Percentiles rank a stretch among this genome's conserved stretches.
Evolutionary conservation across 2,113 vertebrate species (phyloP).

Genomic region (Xyrauchen texanus): DNA sequence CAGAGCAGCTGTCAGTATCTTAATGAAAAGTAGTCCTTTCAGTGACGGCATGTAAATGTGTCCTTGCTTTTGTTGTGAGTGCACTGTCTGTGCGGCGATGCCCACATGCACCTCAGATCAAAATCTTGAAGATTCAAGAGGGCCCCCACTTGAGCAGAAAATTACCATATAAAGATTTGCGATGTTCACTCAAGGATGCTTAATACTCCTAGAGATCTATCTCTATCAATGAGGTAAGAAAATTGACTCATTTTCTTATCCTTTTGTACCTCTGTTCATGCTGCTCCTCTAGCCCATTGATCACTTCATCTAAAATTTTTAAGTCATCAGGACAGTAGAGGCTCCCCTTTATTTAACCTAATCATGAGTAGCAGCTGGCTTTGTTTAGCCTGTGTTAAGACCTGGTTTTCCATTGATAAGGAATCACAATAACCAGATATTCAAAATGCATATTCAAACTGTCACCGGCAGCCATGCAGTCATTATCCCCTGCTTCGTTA

Average conservation of each 20-base stretch:
- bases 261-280: background rate
- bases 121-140: slow-evolving; percentile 61
- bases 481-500: slow-evolving; percentile 58
- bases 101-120: slow-evolving; percentile 50
- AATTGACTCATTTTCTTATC: slow-evolving; percentile 11
- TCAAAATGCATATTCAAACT: slow-evolving; percentile 56
- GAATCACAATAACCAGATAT: slow-evolving; percentile 53
- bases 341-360: slow-evolving; percentile 39
- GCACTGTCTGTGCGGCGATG: background rate
- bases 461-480: slow-evolving; percentile 50
- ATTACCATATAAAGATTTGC: slow-evolving; percentile 71
- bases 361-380: slow-evolving; percentile 37
- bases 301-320: slow-evolving; percentile 46
- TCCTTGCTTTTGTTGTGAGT: background rate
- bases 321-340: background rate
- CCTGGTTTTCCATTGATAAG: slow-evolving; percentile 31
- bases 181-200: slow-evolving; percentile 62
- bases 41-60: background rate
- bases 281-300: slow-evolving; percentile 38
- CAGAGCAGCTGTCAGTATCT: background rate
- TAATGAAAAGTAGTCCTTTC: background rate
- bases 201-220: slow-evolving; percentile 59
- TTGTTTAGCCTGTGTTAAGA: slow-evolving; percentile 48
- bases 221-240: slow-evolving; percentile 55
- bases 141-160: slow-evolving; percentile 58